Percentiles rank a stretch among this genome's conserved stretches.
Evolutionary conservation across 2,797 vertebrate species (phyloP).

Genomic region (Channallabes apus): DNA sequence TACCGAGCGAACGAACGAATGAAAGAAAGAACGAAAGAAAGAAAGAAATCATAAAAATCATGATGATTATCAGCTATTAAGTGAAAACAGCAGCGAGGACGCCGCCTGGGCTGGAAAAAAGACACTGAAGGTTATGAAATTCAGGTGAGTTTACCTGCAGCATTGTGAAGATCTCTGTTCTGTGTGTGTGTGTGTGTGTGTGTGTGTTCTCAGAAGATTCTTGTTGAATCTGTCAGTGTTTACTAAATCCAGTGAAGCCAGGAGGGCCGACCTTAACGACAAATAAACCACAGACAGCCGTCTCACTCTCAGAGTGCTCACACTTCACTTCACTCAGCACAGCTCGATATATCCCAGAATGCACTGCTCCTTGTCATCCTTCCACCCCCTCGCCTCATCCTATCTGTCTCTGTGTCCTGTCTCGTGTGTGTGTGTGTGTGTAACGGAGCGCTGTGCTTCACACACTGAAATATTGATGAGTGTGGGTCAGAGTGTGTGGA

Average conservation of each 20-base stretch:
- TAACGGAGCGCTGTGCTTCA: neutral
- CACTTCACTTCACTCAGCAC: neutral
- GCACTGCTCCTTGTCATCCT: neutral
- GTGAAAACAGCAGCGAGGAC: neutral
- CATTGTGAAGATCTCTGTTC: neutral
- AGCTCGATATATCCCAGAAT: neutral
- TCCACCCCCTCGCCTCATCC: neutral
- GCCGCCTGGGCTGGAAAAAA: neutral
- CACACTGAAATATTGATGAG: constrained; percentile 15
- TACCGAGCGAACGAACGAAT: too few species aligned
- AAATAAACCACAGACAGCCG: neutral
- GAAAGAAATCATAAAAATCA: neutral
- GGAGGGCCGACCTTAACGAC: neutral
- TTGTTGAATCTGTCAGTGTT: neutral
- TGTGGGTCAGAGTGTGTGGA: neutral
- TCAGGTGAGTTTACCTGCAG: constrained; percentile 4
- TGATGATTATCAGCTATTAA: neutral
- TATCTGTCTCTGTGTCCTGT: constrained; percentile 1
- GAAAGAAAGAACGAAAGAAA: neutral
- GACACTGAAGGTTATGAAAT: neutral
- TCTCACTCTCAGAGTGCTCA: neutral
- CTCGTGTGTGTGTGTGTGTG: neutral
- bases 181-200: constrained; percentile 9
- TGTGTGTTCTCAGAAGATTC: neutral
- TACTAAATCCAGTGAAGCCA: neutral